Conservation (phyloP, 2,888 invertebrate species). For the Eueremaeus valkanovi region DNA sequence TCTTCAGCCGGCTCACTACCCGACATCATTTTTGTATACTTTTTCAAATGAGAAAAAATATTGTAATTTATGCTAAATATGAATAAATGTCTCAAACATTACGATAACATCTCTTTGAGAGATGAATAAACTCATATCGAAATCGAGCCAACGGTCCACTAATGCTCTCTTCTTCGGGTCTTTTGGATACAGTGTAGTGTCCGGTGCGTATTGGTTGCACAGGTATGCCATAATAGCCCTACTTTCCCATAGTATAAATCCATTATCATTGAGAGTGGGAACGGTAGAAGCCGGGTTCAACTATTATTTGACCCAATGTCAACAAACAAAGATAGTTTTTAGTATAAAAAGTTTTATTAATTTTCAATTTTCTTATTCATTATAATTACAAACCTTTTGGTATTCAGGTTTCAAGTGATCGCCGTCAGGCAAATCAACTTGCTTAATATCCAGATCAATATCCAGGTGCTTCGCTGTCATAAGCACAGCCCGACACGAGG, state of each 20-base stretch:
- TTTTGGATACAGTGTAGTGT: slow-evolving; percentile 66
- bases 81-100: too few relatives aligned
- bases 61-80: neutral
- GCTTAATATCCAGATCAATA: neutral
- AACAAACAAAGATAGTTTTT: too few relatives aligned
- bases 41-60: neutral
- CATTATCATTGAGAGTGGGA: slow-evolving; percentile 65
- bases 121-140: slow-evolving; percentile 37
- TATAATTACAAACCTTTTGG: neutral
- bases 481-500: neutral
- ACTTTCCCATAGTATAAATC: slow-evolving; percentile 72
- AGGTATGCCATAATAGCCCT: slow-evolving; percentile 74
- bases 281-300: slow-evolving; percentile 66
- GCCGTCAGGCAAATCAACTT: neutral
- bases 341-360: neutral
- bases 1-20: neutral
- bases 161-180: slow-evolving; percentile 66
- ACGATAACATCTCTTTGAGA: too few relatives aligned
- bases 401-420: neutral
- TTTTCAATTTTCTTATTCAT: neutral
- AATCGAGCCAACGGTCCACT: slow-evolving; percentile 62
- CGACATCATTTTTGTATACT: neutral
- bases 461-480: neutral
- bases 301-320: too few relatives aligned
- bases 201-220: slow-evolving; percentile 72